Conservation (phyloP, 2,797 vertebrate genomes). For the Calcarius lapponicus region DNA sequence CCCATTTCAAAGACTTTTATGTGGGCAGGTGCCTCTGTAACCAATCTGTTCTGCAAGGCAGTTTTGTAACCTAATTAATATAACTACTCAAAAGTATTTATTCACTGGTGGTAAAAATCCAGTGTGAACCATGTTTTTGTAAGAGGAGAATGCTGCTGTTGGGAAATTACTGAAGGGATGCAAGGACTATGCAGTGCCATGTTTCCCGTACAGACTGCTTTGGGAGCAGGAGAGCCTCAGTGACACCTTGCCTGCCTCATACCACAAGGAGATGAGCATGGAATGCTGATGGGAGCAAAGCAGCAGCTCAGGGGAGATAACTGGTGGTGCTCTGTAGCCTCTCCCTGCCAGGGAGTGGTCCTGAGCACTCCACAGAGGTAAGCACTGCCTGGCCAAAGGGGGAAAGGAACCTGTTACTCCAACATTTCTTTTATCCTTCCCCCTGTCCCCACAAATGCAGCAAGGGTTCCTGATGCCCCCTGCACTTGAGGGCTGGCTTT, state of each 20-base stretch:
- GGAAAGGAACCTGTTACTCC: neutral
- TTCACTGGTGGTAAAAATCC: neutral
- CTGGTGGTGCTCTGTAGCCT: neutral
- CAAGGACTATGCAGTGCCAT: neutral
- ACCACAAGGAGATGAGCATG: rapidly evolving
- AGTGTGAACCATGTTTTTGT: neutral
- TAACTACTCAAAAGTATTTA: neutral
- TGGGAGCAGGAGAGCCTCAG: neutral
- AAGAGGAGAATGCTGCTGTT: neutral
- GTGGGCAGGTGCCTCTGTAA: neutral
- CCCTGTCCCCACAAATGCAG: neutral
- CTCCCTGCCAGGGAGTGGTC: neutral
- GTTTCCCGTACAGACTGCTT: neutral
- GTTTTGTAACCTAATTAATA: neutral
- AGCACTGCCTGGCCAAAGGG: neutral
- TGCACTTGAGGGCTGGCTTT: neutral
- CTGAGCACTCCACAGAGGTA: neutral
- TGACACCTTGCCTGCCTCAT: neutral
- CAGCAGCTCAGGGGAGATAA: neutral
- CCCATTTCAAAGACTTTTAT: neutral
- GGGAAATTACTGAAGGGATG: neutral
- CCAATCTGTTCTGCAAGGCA: neutral
- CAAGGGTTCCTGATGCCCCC: neutral
- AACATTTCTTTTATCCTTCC: neutral
- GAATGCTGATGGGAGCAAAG: neutral